Percentiles rank a stretch among this genome's conserved stretches.
Conservation (phyloP, 2,888 invertebrate species). For the Cetonia aurata region DNA sequence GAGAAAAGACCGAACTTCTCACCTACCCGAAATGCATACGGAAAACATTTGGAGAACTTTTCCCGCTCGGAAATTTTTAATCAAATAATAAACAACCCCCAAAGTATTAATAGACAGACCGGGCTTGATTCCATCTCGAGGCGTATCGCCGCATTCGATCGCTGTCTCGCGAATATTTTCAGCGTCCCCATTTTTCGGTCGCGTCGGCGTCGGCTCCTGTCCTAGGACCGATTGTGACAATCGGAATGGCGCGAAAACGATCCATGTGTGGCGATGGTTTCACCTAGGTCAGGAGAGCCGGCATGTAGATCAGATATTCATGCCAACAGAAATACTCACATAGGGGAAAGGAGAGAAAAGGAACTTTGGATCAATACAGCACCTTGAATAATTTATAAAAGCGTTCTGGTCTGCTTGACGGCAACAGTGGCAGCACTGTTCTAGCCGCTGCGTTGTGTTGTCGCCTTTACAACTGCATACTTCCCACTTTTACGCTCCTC, state of each 20-base stretch:
- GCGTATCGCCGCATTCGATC: conserved; percentile 9
- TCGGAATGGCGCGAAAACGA: conserved; percentile 48
- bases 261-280: conserved; percentile 38
- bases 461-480: conserved; percentile 52
- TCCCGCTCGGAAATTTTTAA: conserved; percentile 39
- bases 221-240: conserved; percentile 48
- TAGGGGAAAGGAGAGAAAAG: conserved; percentile 61
- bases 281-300: conserved; percentile 54
- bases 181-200: too few species aligned
- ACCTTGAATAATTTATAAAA: conserved; percentile 67
- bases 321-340: conserved; percentile 55
- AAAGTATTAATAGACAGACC: too few species aligned
- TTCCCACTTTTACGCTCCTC: conserved; percentile 50
- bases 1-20: too few species aligned
- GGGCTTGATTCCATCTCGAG: not conserved
- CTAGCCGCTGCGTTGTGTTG: conserved; percentile 59
- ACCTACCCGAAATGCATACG: conserved; percentile 27
- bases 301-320: conserved; percentile 54
- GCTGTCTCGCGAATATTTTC: too few species aligned
- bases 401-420: conserved; percentile 62
- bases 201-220: conserved; percentile 8
- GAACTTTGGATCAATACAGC: conserved; percentile 65
- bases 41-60: conserved; percentile 34
- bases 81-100: conserved; percentile 41
- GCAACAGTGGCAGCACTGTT: conserved; percentile 56